Base-by-base conservation (phyloP, 2,888 invertebrate species). In the Beris chalybata region DNA sequence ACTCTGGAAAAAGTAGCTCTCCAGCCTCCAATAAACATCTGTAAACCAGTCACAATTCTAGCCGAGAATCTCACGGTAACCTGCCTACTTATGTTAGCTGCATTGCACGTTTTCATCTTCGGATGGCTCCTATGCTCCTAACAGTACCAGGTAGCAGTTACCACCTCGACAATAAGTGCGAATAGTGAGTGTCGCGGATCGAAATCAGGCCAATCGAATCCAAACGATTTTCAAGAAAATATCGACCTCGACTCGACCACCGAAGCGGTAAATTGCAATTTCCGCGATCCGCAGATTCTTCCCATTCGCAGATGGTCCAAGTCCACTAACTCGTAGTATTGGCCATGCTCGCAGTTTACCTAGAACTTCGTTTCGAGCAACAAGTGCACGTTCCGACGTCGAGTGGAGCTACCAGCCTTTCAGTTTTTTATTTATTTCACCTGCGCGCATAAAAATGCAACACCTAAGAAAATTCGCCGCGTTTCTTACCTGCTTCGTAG, bases 361-460 rank as follows among this genome's bases (percentile, higher is more conserved):
- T 61, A 61, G 61, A 61, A 61, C 61, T 32, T 61, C 38, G 52
- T 32, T 52, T n/a, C 38, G 32, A 52, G 61, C 52, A 61, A 38
- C 61, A 61, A 52, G 61, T 61, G 54, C 54, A 31, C 29, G 29
- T 31, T 11, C 31, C 11, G 3, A 31, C 32, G 15, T 29, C 4
- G 7, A 38, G 38, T 38, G 7, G 5, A 9, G 9, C 38, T 38
- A 9, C 38, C 38, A 7, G 3, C 5, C 38, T 38, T 38, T 7
- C 9, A 7, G 9, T 38, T 38, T 3, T 38, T 38, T 38, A 38
- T 38, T 22, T 38, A 38, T 38, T 38, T 38, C 5, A 38, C 22
- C 22, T 22, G 38, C 38, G 38, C 7, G 38, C 38, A 38, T 9
- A 38, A 38, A n/a, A 22, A 22, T 22, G 22, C 38, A 38, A 38